Base-by-base conservation (phyloP, 1,140 invertebrate species). In the Chironomus striatipennis region DNA sequence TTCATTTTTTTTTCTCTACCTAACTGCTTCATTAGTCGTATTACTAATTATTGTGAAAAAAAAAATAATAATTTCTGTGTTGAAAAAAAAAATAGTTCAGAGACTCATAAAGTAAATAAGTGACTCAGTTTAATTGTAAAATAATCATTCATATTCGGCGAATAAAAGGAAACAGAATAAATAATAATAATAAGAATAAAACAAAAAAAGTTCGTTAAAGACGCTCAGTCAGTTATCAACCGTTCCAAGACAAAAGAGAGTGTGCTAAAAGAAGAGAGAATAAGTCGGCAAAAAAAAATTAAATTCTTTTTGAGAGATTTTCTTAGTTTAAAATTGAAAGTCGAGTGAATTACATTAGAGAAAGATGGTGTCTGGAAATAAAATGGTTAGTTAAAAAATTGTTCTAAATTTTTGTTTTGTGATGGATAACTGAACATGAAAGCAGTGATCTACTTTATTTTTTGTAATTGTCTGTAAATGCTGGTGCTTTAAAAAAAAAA, bases 171-270 rank as follows among this genome's bases (percentile, higher is more conserved):
- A 57, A 57, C 15, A 57, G 2, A 47, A 47, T 47, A 67, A 67
- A 65, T 8, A 17, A 0, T 18, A 70, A 70, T 6, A 70, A 70
- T 17, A 70, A 67, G 64, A 67, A 67, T 8, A 20, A 67, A n/a
- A n/a, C 10, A 65, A n/a, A 65, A 67, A 70, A 70, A 70, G 65
- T 70, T 70, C 65, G 65, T 70, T 70, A 70, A 18, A 70, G 65
- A 70, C 65, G 65, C 65, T 18, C 65, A 20, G 9, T 21, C 18
- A 15, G n/a, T 15, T 7, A 70, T 70, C 65, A 70, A 21, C 65
- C 17, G 17, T 7, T 18, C 17, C 18, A 17, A 20, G 17, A 70
- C 17, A 70, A 70, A 21, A 70, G 65, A 57, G n/a, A 34, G 24
- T 34, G 24, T 34, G 24, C 24, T 34, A 34, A 34, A 34, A 34